Conservation (phyloP, 1,140 invertebrate genomes). For the Pectinophora gossypiella region DNA sequence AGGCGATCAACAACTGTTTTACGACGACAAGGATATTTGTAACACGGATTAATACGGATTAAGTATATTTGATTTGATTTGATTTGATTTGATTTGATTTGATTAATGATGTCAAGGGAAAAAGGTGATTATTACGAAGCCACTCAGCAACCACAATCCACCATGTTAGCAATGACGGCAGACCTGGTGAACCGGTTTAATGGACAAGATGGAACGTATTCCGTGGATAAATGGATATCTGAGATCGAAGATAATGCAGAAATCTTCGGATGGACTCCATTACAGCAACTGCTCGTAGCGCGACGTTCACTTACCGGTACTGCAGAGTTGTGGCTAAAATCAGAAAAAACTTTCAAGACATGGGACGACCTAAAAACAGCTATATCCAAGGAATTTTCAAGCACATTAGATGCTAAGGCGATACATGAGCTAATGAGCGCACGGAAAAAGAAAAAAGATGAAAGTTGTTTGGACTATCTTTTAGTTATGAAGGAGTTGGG, state of each 20-base stretch:
- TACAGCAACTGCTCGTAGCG: not conserved
- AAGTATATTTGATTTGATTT: too few relatives aligned
- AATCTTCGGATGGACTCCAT: not conserved
- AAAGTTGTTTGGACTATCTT: slow-evolving; percentile 7
- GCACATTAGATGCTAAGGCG: not conserved
- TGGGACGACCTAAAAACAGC: not conserved
- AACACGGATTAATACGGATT: too few relatives aligned
- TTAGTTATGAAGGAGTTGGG: slow-evolving; percentile 22
- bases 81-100: too few relatives aligned
- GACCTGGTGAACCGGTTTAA: not conserved
- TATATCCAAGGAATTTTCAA: not conserved
- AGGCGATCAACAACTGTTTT: too few relatives aligned
- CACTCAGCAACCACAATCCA: not conserved
- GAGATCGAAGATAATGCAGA: not conserved
- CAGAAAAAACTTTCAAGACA: not conserved
- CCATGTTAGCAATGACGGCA: not conserved
- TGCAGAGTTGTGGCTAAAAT: not conserved
- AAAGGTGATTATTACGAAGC: too few relatives aligned
- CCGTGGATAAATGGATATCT: not conserved
- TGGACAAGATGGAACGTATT: not conserved
- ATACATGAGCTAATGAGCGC: slow-evolving; percentile 25
- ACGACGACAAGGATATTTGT: too few relatives aligned
- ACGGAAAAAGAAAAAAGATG: not conserved
- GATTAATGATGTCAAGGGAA: too few relatives aligned
- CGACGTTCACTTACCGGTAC: not conserved